A percentile compares a stretch with the other conserved stretches of the same genome.
These are phyloP conservation scores for Drosophila algonquin DNA, from an alignment of 2,888 invertebrate species.

Conservation along the genomic window DNA sequence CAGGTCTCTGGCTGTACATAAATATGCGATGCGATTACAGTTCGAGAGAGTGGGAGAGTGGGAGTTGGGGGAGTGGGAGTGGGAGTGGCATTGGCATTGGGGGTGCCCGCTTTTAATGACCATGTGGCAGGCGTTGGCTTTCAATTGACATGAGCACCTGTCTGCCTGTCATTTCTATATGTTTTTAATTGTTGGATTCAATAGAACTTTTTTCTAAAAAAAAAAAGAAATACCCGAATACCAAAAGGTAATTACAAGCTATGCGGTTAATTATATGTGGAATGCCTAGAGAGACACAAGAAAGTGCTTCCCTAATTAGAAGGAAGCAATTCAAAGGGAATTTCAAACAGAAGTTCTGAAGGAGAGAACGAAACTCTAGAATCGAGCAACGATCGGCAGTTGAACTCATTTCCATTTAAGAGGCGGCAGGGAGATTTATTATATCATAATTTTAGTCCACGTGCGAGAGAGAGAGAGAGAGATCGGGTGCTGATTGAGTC, in stretches of 20 bases:
- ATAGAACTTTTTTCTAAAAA: slow-evolving; percentile 34
- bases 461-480: neutral
- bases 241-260: slow-evolving; percentile 35
- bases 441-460: slow-evolving; percentile 37
- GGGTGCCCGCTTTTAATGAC: slow-evolving; percentile 54
- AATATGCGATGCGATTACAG: slow-evolving; percentile 37
- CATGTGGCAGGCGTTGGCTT: slow-evolving; percentile 58
- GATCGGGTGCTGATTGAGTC: slow-evolving; percentile 21
- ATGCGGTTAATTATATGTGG: slow-evolving; percentile 38
- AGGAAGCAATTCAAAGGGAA: slow-evolving; percentile 22
- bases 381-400: neutral
- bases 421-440: slow-evolving; percentile 34
- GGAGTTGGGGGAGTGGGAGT: neutral
- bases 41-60: neutral
- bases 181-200: slow-evolving; percentile 40
- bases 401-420: slow-evolving; percentile 39
- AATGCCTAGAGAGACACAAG: slow-evolving; percentile 19
- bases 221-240: slow-evolving; percentile 13
- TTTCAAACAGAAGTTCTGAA: slow-evolving; percentile 23
- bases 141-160: slow-evolving; percentile 72
- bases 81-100: neutral
- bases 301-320: slow-evolving; percentile 35
- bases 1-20: slow-evolving; percentile 38
- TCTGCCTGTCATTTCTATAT: slow-evolving; percentile 24
- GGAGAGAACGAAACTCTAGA: neutral